These are phyloP conservation scores for Cerceris ruficornis DNA, from an alignment of 2,888 invertebrate species.

Conservation along the genomic window DNA sequence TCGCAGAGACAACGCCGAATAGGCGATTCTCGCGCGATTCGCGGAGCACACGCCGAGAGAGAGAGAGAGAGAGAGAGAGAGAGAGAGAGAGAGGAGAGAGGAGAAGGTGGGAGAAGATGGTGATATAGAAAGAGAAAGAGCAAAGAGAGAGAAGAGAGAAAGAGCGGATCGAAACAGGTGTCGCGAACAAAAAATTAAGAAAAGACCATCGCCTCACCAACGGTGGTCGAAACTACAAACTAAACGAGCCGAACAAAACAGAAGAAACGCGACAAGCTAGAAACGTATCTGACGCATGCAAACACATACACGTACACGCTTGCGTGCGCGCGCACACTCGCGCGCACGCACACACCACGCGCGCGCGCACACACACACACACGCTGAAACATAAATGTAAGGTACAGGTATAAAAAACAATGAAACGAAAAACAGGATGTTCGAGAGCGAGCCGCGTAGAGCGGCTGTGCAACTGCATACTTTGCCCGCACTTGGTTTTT, in stretches of 20 bases:
- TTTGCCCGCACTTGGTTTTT: slow-evolving; percentile 65
- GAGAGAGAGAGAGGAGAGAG: too few species aligned
- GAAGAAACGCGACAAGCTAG: slow-evolving; percentile 72
- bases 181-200: slow-evolving; percentile 14
- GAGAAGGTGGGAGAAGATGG: too few species aligned
- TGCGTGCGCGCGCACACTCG: neutral
- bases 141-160: neutral
- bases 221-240: slow-evolving; percentile 59
- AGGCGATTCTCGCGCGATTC: too few species aligned
- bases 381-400: neutral
- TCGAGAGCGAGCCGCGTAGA: slow-evolving; percentile 75
- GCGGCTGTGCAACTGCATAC: slow-evolving; percentile 72
- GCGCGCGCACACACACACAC: neutral
- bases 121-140: too few species aligned
- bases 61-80: too few species aligned
- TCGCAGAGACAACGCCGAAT: too few species aligned
- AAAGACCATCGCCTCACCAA: slow-evolving; percentile 76
- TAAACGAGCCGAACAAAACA: slow-evolving; percentile 38
- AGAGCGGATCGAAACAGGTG: neutral
- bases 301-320: slow-evolving; percentile 77
- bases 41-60: too few species aligned
- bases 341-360: slow-evolving; percentile 5
- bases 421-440: slow-evolving; percentile 69
- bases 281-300: slow-evolving; percentile 79
- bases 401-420: slow-evolving; percentile 55